These are phyloP conservation scores for Perca fluviatilis DNA, from an alignment of 2,113 vertebrate genomes.

Conservation along the genomic window DNA sequence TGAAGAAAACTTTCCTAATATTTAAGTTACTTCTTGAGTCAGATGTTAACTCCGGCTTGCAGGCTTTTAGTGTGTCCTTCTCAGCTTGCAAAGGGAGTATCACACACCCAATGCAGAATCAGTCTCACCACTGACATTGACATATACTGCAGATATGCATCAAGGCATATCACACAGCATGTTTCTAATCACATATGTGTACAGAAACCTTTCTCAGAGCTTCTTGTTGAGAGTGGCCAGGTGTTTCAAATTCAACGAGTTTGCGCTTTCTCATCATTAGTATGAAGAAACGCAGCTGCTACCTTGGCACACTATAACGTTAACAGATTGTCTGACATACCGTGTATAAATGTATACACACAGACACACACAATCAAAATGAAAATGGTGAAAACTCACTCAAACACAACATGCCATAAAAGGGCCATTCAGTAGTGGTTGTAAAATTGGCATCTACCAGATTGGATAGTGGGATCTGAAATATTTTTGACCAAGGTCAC, in stretches of 20 bases:
- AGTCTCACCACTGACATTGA: conserved; percentile 26
- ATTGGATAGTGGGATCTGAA: conserved; percentile 4
- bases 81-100: conserved; percentile 65
- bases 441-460: background rate
- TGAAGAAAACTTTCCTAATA: background rate
- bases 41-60: background rate
- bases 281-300: conserved; percentile 57
- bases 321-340: conserved; percentile 17
- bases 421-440: background rate
- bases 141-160: conserved; percentile 35
- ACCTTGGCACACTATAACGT: background rate
- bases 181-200: conserved; percentile 35
- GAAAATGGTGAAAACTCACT: background rate
- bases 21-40: background rate
- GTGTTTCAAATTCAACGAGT: conserved; percentile 51
- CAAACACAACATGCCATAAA: background rate
- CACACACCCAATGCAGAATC: background rate
- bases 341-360: background rate
- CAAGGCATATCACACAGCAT: conserved; percentile 11
- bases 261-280: conserved; percentile 59
- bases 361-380: background rate
- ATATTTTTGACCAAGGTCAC: conserved; percentile 41
- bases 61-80: conserved; percentile 6
- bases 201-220: background rate
- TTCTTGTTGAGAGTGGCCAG: conserved; percentile 36